Evolutionary conservation across 2,113 vertebrate species (phyloP), one percentile per base, ranked within the genome.

Genomic region (Cynopterus brachyotis): DNA sequence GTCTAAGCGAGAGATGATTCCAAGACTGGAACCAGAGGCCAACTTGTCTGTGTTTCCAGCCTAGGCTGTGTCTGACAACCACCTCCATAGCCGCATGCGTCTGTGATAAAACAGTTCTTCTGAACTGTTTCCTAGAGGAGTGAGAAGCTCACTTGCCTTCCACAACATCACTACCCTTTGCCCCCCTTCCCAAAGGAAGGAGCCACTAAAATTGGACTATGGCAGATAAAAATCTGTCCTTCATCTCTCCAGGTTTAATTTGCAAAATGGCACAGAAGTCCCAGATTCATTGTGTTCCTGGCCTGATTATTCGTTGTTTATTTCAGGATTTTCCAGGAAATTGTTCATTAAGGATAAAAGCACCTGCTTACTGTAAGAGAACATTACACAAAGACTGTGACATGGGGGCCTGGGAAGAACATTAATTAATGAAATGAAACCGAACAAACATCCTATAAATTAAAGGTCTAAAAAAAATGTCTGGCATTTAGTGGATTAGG

Each of bases 321-420:
- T 98, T 98, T 96, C 95, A 64, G 96, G 75, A 89, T 97, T 97
- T 98, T 96, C 98, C 98, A 98, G 98, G 98, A 98, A 98, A 95
- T 83, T 60, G 96, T 98, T 98, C 98, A 98, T 99, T 98, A 98
- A 94, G 92, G 93, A 94, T 98, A 97, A 98, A 98, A 99, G 98
- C 98, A 98, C 98, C 98, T 98, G 96, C 92, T 98, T 98, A 98
- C 98, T 96, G 98, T 97, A 98, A 99, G 35, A 98, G 82, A 79
- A 81, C 87, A 89, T 97, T 97, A 96, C 91, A 97, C 96, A 98
- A 97, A 98, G 57, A 60, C 94, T 91, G 97, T 98, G 97, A 97
- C 97, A 85, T 8, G 37, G 94, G 96, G 50, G 37, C 6, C 19
- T 28, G 67, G 80, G 96, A 98, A 96, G 94, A 97, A 60, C 91